phyloP scores from a whole-genome alignment of 1,140 invertebrate species.

The Drosophila novamexicana region DNA sequence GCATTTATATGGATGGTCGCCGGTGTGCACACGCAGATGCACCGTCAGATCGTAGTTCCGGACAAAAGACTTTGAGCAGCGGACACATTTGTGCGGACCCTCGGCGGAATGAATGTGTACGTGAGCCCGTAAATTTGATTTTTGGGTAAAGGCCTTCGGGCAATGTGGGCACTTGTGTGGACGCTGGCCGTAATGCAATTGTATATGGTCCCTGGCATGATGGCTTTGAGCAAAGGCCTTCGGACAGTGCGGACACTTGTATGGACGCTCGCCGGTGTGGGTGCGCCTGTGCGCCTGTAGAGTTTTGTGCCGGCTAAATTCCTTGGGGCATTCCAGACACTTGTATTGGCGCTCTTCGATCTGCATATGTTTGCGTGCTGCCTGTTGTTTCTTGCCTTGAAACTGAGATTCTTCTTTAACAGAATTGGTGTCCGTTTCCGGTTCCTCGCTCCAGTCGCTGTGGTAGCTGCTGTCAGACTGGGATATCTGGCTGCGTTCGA shows the following conservation, averaged over 20 bases:
- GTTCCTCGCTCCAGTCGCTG: background rate
- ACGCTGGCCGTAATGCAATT: slow-evolving; percentile 5
- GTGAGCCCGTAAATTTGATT: slow-evolving; percentile 29
- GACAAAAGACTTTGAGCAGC: slow-evolving; percentile 4
- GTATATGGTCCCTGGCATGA: slow-evolving; percentile 25
- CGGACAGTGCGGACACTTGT: slow-evolving; percentile 22
- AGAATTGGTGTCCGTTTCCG: background rate
- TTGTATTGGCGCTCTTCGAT: slow-evolving; percentile 1
- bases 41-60: slow-evolving; percentile 27
- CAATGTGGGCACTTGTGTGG: slow-evolving; percentile 39
- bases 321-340: slow-evolving; percentile 22
- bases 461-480: background rate
- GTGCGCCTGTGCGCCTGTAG: slow-evolving; percentile 11
- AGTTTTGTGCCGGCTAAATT: background rate
- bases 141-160: background rate
- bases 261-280: slow-evolving; percentile 20
- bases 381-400: background rate
- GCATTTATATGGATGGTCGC: slow-evolving; percentile 16
- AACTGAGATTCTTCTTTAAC: background rate
- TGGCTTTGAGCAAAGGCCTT: slow-evolving; percentile 21
- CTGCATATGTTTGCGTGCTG: too few relatives aligned
- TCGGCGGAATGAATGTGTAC: slow-evolving; percentile 6
- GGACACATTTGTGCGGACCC: slow-evolving; percentile 16
- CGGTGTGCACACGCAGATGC: slow-evolving; percentile 16
- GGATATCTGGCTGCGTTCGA: too few relatives aligned